A percentile compares a stretch with the other conserved stretches of the same genome.
Conservation (phyloP, 2,888 invertebrate species). For the Parnassius mnemosyne region DNA sequence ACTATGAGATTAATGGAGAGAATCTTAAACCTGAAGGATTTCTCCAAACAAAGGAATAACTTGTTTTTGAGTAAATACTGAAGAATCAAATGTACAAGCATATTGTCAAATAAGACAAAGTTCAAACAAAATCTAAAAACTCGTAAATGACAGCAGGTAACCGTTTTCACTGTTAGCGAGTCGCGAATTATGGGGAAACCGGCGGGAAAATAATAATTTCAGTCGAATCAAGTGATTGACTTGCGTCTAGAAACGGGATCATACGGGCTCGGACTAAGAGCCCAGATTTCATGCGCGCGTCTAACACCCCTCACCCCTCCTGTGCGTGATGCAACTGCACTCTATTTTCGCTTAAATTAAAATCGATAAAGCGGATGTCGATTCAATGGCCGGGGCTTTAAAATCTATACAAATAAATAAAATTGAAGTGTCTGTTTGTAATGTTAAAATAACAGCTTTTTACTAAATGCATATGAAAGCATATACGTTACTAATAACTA, state of each 20-base stretch:
- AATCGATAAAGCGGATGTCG: too few species aligned
- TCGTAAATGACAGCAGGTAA: neutral
- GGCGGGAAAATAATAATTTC: neutral
- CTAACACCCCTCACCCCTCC: conserved; percentile 3
- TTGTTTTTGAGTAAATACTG: conserved; percentile 13
- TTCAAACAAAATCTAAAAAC: neutral
- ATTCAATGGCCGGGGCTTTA: too few species aligned
- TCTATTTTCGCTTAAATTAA: too few species aligned
- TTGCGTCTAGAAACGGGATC: conserved; percentile 14
- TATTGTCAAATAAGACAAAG: neutral
- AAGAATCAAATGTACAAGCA: conserved; percentile 12
- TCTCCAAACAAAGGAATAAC: conserved; percentile 9
- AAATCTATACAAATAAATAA: too few species aligned
- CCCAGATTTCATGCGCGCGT: conserved; percentile 1
- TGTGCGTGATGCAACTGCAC: too few species aligned
- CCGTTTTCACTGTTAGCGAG: neutral
- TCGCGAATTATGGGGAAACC: neutral
- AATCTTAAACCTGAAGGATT: conserved; percentile 5
- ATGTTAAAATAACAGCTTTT: too few species aligned
- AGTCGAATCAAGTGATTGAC: neutral
- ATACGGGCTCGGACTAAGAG: conserved; percentile 13
- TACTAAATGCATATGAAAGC: too few species aligned
- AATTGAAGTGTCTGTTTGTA: too few species aligned
- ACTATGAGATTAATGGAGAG: conserved; percentile 3
- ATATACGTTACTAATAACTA: too few species aligned